Evolutionary conservation across 2,113 vertebrate genomes (phyloP), one percentile per base, ranked within the genome.

Genomic region (Calyptomena viridis): DNA sequence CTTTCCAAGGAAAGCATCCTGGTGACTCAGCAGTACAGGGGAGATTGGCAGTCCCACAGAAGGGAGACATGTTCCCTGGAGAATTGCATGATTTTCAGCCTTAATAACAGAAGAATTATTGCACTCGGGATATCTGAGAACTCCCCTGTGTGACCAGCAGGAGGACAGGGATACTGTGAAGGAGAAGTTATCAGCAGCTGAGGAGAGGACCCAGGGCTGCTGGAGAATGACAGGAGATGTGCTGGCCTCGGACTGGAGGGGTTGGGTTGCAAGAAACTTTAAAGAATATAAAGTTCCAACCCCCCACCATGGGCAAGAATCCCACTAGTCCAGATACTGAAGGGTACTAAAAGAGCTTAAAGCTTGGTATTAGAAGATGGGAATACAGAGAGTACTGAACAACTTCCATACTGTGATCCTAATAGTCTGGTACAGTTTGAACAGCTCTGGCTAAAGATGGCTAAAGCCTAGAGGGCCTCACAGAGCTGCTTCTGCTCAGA

Each of bases 1-100:
- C 79, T 95, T 95, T 68, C 84, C 66, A 67, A 89, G 64, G 68
- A 81, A 50, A 67, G 71, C 53, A 58, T 77, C 79, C 85, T 12
- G 37, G 80, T 91, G 93, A 94, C 73, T 94, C 94, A 86, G 94
- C 92, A 88, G 59, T 4, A 22, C 0, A 0, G 69, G 69, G 25
- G 12, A 5, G 42, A 63, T 2, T 30, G 60, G 74, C 85, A 66
- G 90, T 33, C n/a, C 55, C 20, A 8, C 67, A 27, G 63, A 12
- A 7, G 27, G 9, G 37, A 44, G 25, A 53, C 31, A 24, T 42
- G 6, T 35, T 28, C 20, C 16, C 56, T 6, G 12, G 49, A 55
- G n/a, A 59, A 56, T 8, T 14, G 4, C 1, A 30, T 10, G 39
- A n/a, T 86, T 88, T 86, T 18, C 88, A 83, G 8, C 73, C 33